Evolutionary conservation across 92 coral and sea anemone species (phyloP).

Genomic region (Heliopora coerulea): DNA sequence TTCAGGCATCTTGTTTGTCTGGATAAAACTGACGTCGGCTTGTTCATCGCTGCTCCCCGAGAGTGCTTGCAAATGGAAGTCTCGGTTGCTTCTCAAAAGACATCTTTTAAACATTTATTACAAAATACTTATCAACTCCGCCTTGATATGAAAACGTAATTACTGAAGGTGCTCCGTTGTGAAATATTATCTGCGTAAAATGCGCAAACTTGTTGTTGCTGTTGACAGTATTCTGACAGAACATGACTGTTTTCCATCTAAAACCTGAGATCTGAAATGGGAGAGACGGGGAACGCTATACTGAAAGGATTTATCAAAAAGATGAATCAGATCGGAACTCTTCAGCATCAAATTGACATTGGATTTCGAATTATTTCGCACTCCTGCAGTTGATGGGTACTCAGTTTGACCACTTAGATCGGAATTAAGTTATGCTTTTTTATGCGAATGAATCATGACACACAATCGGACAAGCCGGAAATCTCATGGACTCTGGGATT

Average conservation of each 20-base stretch:
- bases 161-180: slow-evolving; percentile 7
- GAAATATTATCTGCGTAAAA: slow-evolving; percentile 31
- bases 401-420: not conserved
- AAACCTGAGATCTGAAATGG: not conserved
- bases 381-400: not conserved
- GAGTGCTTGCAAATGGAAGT: not conserved
- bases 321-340: not conserved
- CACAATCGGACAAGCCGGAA: slow-evolving; percentile 1
- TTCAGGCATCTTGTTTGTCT: not conserved
- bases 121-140: slow-evolving; percentile 40
- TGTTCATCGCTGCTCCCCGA: not conserved
- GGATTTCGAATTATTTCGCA: slow-evolving; percentile 2
- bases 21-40: not conserved
- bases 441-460: not conserved
- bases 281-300: not conserved
- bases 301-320: not conserved
- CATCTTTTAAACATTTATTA: slow-evolving; percentile 34
- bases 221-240: slow-evolving; percentile 44
- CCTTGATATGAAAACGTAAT: slow-evolving; percentile 37
- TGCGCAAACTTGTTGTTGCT: slow-evolving; percentile 28
- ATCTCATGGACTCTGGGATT: slow-evolving; percentile 2
- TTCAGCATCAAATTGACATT: not conserved
- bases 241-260: not conserved
- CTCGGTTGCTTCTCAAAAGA: not conserved
- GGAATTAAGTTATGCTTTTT: not conserved